phyloP scores from a whole-genome alignment of 2,797 vertebrate genomes.

The Jordanella pulchra region DNA sequence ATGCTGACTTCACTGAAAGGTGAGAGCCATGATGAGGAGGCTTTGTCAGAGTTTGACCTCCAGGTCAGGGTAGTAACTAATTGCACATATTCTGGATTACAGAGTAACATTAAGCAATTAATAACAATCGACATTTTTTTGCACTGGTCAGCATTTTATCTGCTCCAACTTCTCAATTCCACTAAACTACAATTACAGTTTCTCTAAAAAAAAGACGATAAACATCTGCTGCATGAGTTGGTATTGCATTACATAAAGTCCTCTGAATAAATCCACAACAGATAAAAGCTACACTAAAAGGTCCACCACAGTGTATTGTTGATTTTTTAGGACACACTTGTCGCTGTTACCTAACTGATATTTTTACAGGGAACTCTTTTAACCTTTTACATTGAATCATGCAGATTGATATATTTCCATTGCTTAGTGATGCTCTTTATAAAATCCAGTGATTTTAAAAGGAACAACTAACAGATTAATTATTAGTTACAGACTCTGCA shows the following conservation, averaged over 20 bases:
- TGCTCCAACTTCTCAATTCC: neutral
- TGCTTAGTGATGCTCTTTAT: no score
- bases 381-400: no score
- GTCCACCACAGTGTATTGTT: neutral
- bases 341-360: neutral
- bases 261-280: neutral
- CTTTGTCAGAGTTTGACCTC: constrained; percentile 5
- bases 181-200: neutral
- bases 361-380: neutral
- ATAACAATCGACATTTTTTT: neutral
- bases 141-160: neutral
- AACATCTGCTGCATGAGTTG: neutral
- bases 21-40: constrained; percentile 13
- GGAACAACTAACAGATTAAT: no score
- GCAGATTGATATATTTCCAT: no score
- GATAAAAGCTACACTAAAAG: neutral
- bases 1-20: constrained; percentile 42
- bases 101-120: neutral
- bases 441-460: no score
- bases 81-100: neutral
- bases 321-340: neutral
- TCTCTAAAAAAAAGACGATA: neutral
- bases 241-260: neutral
- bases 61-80: neutral
- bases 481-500: neutral